Percentiles rank a stretch among this genome's conserved stretches.
Evolutionary conservation across 1,140 invertebrate genomes (phyloP).

Genomic region (Drosophila gunungcola): DNA sequence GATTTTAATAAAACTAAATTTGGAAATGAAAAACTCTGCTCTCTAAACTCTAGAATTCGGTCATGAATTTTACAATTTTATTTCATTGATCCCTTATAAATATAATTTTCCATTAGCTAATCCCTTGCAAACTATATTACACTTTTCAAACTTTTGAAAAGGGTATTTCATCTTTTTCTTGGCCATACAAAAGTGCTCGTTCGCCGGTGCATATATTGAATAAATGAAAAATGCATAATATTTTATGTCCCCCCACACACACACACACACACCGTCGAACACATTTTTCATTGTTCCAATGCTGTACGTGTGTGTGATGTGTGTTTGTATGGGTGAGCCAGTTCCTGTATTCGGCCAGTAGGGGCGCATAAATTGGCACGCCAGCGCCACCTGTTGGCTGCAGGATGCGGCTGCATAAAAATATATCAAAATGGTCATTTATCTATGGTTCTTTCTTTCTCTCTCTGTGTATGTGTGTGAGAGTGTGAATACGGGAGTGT

Average conservation of each 20-base stretch:
- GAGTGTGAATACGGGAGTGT: background rate
- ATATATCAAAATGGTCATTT: slow-evolving; percentile 77
- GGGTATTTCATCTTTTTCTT: slow-evolving; percentile 16
- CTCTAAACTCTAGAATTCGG: no score
- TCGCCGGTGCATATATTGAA: slow-evolving; percentile 69
- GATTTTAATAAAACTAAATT: no score
- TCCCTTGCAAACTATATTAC: background rate
- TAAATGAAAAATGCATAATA: slow-evolving; percentile 75
- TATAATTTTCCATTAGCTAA: background rate
- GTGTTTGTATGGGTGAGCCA: slow-evolving; percentile 16
- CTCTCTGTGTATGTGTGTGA: slow-evolving; percentile 3
- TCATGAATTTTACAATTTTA: no score
- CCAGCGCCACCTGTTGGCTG: slow-evolving; percentile 75
- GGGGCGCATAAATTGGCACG: slow-evolving; percentile 76
- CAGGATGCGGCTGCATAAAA: slow-evolving; percentile 55
- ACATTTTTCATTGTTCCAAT: slow-evolving; percentile 64
- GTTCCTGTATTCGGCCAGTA: slow-evolving; percentile 42
- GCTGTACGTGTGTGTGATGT: slow-evolving; percentile 1
- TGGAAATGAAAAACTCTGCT: no score
- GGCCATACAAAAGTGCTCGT: slow-evolving; percentile 14
- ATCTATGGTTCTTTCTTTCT: slow-evolving; percentile 26
- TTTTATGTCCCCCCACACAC: slow-evolving; percentile 45
- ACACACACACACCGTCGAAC: slow-evolving; percentile 3
- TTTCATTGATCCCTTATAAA: no score
- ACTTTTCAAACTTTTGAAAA: background rate